Base-by-base conservation (phyloP, 2,888 invertebrate genomes). In the Polydrusus tereticollis region DNA sequence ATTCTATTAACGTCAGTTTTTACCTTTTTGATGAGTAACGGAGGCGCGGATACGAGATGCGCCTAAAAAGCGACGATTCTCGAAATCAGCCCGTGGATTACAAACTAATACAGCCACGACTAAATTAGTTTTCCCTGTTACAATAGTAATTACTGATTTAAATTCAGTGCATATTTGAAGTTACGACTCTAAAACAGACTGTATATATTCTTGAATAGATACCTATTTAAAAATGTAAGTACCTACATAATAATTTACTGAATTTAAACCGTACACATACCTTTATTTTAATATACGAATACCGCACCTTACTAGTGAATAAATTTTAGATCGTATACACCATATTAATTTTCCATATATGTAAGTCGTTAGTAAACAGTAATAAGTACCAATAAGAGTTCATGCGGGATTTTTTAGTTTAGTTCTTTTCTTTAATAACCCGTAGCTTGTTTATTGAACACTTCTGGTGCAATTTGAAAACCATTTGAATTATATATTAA, bases 401-500 rank as follows among this genome's bases (percentile, higher is more conserved):
- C 12, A 47, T 47, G n/a, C n/a, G n/a, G n/a, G n/a, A 47, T 14
- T 26, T 50, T 50, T 50, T 26, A 14, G 14, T 14, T 5, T 1
- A 26, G 26, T 50, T 50, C 26, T 50, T 50, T 14, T 7, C 7
- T 26, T 20, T 50, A n/a, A n/a, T 23, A 23, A 23, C 23, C 21
- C 50, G n/a, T 50, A 50, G n/a, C 26, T 23, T 26, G 26, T 26
- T 26, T 50, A 50, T 26, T 3, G 45, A 18, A 2, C 12, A 50
- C 26, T 50, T 50, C 50, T 50, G 26, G 26, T 50, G 14, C 26
- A 50, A 50, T 50, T 50, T 50, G 7, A 50, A 50, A n/a, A 50
- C 26, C 2, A 26, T 50, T 50, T 50, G 5, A 50, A 23, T 26
- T 50, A 7, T 14, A 26, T 14, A 50, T 26, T 50, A 23, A 18